Evolutionary conservation across 2,113 vertebrate species (phyloP).

Genomic region (Cacatua alba): DNA sequence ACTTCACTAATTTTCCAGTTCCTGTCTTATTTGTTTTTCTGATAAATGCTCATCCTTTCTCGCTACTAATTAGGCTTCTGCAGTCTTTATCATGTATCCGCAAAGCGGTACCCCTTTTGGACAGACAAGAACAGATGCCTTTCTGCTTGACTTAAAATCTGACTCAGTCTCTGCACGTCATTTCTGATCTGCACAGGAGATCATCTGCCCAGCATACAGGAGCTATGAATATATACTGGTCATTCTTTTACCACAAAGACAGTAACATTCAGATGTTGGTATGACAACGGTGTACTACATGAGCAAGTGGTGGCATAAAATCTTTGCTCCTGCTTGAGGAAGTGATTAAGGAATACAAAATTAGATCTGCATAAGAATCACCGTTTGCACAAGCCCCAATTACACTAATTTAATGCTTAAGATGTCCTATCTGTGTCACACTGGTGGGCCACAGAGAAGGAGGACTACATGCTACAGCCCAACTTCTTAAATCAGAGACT

Average conservation of each 20-base stretch:
- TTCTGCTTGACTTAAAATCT: neutral
- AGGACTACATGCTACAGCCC: neutral
- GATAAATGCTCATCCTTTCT: neutral
- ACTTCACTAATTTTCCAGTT: neutral
- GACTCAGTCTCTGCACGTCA: neutral
- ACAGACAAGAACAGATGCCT: neutral
- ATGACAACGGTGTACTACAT: neutral
- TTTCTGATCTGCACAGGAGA: neutral
- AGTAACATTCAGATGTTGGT: neutral
- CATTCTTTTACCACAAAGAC: neutral
- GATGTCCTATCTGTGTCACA: neutral
- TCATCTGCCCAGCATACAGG: neutral
- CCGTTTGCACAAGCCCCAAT: neutral
- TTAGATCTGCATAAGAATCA: neutral
- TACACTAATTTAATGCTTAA: neutral
- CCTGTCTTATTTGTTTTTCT: neutral
- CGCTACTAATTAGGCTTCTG: neutral
- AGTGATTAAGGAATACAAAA: neutral
- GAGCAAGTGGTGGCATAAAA: neutral
- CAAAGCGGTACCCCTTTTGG: neutral
- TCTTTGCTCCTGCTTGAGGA: neutral
- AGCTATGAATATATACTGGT: neutral
- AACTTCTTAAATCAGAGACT: neutral
- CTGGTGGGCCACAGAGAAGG: neutral
- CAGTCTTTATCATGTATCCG: neutral